These are phyloP conservation scores for Apotomis turbidana DNA, from an alignment of 2,888 invertebrate genomes.

Conservation along the genomic window DNA sequence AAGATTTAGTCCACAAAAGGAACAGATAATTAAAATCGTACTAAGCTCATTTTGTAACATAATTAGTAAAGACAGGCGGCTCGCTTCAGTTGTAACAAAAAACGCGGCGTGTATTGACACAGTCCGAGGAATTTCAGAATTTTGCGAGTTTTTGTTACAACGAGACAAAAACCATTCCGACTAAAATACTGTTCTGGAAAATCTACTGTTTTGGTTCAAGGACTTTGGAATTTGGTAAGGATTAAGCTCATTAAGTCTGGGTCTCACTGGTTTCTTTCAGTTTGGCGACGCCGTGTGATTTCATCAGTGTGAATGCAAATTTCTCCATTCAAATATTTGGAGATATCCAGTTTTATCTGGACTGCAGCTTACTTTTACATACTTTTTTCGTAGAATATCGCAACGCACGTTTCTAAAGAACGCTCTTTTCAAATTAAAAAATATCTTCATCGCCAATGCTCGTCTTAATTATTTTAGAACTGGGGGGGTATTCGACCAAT, in stretches of 20 bases:
- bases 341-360: no score
- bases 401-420: no score
- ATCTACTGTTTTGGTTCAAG: conserved; percentile 4
- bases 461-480: no score
- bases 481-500: no score
- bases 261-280: not conserved
- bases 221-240: not conserved
- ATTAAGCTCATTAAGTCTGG: not conserved
- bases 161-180: conserved; percentile 19
- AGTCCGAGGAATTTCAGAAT: conserved; percentile 12
- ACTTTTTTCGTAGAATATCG: no score
- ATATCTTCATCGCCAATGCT: no score
- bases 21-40: conserved; percentile 20
- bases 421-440: no score
- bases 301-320: no score
- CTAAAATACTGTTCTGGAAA: conserved; percentile 13
- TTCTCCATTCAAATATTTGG: no score
- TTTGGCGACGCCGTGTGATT: not conserved
- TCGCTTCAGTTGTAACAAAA: conserved; percentile 1
- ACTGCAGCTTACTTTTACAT: no score
- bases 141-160: conserved; percentile 17
- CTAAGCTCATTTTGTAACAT: conserved; percentile 16
- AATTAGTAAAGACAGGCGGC: conserved; percentile 9
- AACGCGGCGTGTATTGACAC: conserved; percentile 20
- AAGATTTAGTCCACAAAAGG: conserved; percentile 31